Conservation (phyloP, 2,888 invertebrate species). For the Drosophila helvetica region DNA sequence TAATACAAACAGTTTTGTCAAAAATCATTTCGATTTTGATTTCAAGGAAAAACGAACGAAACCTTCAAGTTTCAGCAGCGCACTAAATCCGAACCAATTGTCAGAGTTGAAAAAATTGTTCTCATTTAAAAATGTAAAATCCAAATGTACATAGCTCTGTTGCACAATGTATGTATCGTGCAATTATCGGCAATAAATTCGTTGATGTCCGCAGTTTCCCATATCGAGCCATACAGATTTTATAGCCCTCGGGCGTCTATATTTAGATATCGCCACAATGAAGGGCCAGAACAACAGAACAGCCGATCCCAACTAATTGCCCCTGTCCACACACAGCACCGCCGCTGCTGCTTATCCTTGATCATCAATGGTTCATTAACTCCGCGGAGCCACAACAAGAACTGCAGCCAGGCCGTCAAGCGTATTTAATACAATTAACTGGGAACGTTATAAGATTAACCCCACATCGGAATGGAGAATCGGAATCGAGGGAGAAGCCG, state of each 20-base stretch:
- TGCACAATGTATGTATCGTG: slow-evolving; percentile 9
- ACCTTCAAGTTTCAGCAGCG: too few relatives aligned
- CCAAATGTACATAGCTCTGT: background rate
- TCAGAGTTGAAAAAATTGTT: background rate
- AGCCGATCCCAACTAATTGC: slow-evolving; percentile 68
- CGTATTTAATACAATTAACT: slow-evolving; percentile 80
- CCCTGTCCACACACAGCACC: slow-evolving; percentile 53
- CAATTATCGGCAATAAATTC: slow-evolving; percentile 42
- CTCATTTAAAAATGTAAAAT: background rate
- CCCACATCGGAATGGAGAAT: slow-evolving; percentile 30
- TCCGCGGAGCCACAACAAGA: slow-evolving; percentile 48
- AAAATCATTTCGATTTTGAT: too few relatives aligned
- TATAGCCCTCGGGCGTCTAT: slow-evolving; percentile 56
- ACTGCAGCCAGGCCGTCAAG: slow-evolving; percentile 55
- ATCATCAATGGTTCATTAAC: slow-evolving; percentile 81
- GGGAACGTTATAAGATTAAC: slow-evolving; percentile 76
- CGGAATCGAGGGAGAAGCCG: slow-evolving; percentile 26
- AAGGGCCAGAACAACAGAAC: slow-evolving; percentile 36
- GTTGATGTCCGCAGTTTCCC: slow-evolving; percentile 28
- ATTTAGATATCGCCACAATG: slow-evolving; percentile 72
- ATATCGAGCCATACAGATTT: slow-evolving; percentile 41
- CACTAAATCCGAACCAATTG: too few relatives aligned
- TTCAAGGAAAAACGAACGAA: too few relatives aligned
- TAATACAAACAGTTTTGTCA: too few relatives aligned
- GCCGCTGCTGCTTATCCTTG: slow-evolving; percentile 66